These are phyloP conservation scores for Glossosoma conforme DNA, from an alignment of 1,140 invertebrate species.

Conservation along the genomic window DNA sequence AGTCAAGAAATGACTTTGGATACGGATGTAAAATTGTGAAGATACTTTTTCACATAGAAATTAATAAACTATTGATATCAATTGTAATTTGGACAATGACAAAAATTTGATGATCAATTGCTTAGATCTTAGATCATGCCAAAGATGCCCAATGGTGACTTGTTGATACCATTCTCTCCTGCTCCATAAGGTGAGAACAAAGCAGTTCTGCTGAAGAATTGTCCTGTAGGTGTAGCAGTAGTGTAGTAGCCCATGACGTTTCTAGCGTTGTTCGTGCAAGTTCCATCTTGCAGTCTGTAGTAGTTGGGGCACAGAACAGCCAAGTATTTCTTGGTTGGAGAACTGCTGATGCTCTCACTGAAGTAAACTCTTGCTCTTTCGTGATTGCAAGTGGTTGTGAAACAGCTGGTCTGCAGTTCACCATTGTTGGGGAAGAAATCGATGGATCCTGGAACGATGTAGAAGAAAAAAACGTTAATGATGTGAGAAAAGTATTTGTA, in stretches of 20 bases:
- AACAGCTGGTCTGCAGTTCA: conserved; percentile 57
- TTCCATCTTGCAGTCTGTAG: conserved; percentile 45
- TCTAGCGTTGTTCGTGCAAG: conserved; percentile 39
- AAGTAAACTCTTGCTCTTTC: conserved; percentile 54
- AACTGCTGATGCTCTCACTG: conserved; percentile 53
- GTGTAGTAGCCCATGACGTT: conserved; percentile 52
- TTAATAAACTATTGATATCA: no score
- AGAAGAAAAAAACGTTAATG: conserved; percentile 49
- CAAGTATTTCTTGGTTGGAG: conserved; percentile 49
- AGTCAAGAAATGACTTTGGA: no score
- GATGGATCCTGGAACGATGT: conserved; percentile 46
- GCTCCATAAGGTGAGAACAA: no score
- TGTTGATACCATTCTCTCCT: no score
- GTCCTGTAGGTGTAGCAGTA: conserved; percentile 42
- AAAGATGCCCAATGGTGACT: no score
- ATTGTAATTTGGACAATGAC: no score
- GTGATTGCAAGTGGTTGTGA: conserved; percentile 57
- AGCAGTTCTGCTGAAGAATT: conserved; percentile 49
- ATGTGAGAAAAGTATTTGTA: neutral
- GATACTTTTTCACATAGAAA: no score
- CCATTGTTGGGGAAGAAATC: conserved; percentile 67
- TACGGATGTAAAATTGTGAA: no score
- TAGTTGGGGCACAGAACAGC: conserved; percentile 45
- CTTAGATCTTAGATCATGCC: no score
- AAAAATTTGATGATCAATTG: no score